A percentile compares a stretch with the other conserved stretches of the same genome.
Evolutionary conservation across 2,797 vertebrate genomes (phyloP).

Genomic region (Novumbra hubbsi): DNA sequence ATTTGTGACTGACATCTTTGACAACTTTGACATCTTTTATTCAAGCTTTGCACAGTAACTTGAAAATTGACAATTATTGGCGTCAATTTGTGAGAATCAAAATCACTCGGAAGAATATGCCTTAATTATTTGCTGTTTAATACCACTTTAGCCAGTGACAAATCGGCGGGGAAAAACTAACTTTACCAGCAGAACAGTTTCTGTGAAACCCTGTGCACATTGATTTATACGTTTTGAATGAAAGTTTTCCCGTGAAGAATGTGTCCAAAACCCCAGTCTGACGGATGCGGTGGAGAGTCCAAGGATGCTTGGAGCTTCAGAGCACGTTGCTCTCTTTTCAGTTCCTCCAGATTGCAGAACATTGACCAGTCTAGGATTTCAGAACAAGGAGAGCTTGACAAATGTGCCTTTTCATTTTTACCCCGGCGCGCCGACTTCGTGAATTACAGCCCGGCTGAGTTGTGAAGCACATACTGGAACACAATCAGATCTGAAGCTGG

Average conservation of each 20-base stretch:
- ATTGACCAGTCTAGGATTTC: not conserved
- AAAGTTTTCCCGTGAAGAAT: not conserved
- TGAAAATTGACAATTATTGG: not conserved
- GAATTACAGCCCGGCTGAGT: no score
- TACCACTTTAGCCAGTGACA: not conserved
- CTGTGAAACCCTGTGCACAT: not conserved
- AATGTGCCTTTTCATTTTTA: not conserved
- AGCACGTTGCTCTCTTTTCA: not conserved
- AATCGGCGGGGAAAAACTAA: not conserved
- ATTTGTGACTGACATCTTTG: not conserved
- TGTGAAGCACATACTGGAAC: no score
- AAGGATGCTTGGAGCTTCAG: not conserved
- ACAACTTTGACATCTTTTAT: not conserved
- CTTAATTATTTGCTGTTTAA: not conserved
- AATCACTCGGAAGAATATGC: not conserved
- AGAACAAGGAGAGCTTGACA: not conserved
- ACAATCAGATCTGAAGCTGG: no score
- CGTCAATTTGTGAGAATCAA: not conserved
- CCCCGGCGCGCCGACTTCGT: no score
- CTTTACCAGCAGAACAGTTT: not conserved
- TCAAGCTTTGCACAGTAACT: not conserved
- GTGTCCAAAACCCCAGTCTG: not conserved
- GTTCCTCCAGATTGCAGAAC: not conserved
- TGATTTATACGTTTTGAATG: not conserved
- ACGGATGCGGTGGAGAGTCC: not conserved